Evolutionary conservation across 1,140 invertebrate genomes (phyloP).

Genomic region (Holotrichia oblita): DNA sequence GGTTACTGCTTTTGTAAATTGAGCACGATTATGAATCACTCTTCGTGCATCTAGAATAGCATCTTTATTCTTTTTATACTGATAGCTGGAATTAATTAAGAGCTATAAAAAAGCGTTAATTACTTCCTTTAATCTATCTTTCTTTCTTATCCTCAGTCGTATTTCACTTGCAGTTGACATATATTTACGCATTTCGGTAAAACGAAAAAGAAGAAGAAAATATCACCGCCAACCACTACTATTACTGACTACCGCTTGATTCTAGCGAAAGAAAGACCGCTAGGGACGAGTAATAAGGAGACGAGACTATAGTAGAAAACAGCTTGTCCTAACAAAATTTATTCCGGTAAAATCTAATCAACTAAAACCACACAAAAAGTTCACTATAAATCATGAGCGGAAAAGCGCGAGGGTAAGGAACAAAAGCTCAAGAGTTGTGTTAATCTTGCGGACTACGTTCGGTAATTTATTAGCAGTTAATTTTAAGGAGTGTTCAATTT

Average conservation of each 20-base stretch:
- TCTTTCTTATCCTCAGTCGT: neutral
- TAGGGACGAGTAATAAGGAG: neutral
- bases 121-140: constrained; percentile 2
- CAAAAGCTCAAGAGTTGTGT: constrained; percentile 47
- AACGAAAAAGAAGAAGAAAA: neutral
- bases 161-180: constrained; percentile 12
- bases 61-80: neutral
- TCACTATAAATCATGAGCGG: constrained; percentile 38
- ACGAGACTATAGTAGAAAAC: constrained; percentile 1
- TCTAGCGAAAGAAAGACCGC: neutral
- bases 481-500: constrained; percentile 59
- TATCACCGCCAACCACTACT: neutral
- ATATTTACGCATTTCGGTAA: constrained; percentile 8
- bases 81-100: constrained; percentile 8
- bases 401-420: neutral
- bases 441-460: constrained; percentile 53
- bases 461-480: constrained; percentile 60
- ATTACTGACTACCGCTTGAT: neutral
- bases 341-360: constrained; percentile 31
- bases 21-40: too few species aligned
- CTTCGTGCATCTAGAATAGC: neutral
- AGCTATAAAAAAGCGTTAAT: constrained; percentile 7
- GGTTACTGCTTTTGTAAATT: too few species aligned
- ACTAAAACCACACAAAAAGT: constrained; percentile 31
- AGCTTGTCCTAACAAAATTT: constrained; percentile 28